Base-by-base conservation (phyloP, 2,888 invertebrate genomes). In the Syrista parreyssii region DNA sequence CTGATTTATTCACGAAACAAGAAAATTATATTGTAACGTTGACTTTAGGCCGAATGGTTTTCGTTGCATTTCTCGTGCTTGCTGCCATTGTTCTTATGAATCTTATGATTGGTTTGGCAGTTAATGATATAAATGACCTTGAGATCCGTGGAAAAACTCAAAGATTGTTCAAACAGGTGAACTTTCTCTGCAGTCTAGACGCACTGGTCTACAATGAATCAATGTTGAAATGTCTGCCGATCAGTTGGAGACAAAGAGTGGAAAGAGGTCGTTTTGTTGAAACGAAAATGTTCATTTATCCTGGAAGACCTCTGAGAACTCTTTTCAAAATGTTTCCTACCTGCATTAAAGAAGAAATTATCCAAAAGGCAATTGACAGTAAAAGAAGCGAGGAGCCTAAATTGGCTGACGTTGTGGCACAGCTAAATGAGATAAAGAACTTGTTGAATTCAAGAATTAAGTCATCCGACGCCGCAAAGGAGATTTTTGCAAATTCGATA, bases 31-130 rank as follows among this genome's bases (percentile, higher is more conserved):
- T 92, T 1, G 91, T 92, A 0, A 93, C 92, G 1, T 87, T 92
- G 32, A 86, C 92, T 68, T 88, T 93, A 40, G 92, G 93, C 0
- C 90, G 93, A 75, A 83, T 93, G 0, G 92, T 94, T 36, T 93
- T 94, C 83, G 87, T 93, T 0, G 82, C 93, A 6, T 94, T 94
- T 81, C 86, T 94, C 0, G 90, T 94, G 36, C 84, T 94, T 79
- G 93, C 93, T 68, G 92, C 93, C 11, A 93, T 94, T 73, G 93
- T 94, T 0, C 89, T 94, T 23, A 94, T 94, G 93, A 94, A 94
- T 85, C 88, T 94, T 72, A 90, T 94, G 85, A 93, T 94, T 0
- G 94, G 94, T 88, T 92, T 94, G 23, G 94, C 94, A 23, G 94
- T 94, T 1, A 94, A 93, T 79, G 94, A 94, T 81, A 93, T 94